Percentiles rank a stretch among this genome's conserved stretches.
These are phyloP conservation scores for Alca torda DNA, from an alignment of 2,797 vertebrate genomes.

Conservation along the genomic window DNA sequence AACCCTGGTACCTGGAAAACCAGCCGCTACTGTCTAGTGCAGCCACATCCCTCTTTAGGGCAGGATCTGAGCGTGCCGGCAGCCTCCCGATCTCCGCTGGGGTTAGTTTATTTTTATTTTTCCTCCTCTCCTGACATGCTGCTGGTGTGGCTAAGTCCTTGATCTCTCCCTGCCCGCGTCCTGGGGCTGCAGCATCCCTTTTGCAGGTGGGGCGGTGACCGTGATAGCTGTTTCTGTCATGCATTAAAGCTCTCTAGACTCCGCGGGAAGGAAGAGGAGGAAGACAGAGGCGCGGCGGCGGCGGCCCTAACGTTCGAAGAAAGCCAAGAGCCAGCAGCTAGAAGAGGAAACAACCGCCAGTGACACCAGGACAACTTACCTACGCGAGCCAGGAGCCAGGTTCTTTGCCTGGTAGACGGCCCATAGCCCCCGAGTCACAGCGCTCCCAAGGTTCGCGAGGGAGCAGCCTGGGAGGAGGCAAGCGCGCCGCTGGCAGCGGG, in stretches of 20 bases:
- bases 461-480: neutral
- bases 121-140: conserved; percentile 63
- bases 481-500: neutral
- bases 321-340: conserved; percentile 62
- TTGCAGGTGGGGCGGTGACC: conserved; percentile 64
- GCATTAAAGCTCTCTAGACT: conserved; percentile 64
- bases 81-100: conserved; percentile 71
- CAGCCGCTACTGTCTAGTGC: conserved; percentile 75
- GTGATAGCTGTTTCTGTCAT: conserved; percentile 53
- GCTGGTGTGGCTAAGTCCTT: conserved; percentile 69
- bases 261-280: conserved; percentile 55
- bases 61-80: conserved; percentile 73
- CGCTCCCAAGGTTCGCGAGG: neutral
- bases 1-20: conserved; percentile 80
- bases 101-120: conserved; percentile 17
- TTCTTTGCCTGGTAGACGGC: neutral
- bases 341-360: conserved; percentile 62
- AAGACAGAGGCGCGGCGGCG: conserved; percentile 38
- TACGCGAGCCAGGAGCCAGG: neutral
- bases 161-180: conserved; percentile 68
- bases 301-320: conserved; percentile 61
- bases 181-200: conserved; percentile 68
- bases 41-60: conserved; percentile 69
- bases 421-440: neutral
- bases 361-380: conserved; percentile 69